Base-by-base conservation (phyloP, 2,113 vertebrate species). In the Clarias macrocephalus region DNA sequence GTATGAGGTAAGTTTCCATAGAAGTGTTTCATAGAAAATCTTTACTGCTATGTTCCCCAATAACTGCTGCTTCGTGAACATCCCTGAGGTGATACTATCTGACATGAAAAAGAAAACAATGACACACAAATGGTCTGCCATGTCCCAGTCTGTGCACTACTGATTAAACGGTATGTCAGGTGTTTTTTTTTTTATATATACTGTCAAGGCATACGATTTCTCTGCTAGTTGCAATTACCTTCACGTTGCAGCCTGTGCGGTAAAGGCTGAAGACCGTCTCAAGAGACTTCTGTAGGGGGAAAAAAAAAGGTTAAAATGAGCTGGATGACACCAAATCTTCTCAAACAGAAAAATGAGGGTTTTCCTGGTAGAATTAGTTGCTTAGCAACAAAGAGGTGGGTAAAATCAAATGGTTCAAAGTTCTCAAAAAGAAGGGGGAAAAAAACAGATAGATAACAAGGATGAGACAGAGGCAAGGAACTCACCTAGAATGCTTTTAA, bases 371-470 rank as follows among this genome's bases (percentile, higher is more conserved):
- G 84, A 77, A 85, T 82, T 33, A 54, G 88, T 89, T 85, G 86
- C 88, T 85, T 85, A 70, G 88, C 88, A 89, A 89, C 88, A 87
- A 80, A 65, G 85, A 87, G 85, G 62, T 65, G 66, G 80, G 70
- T 60, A 42, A n/a, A 82, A 19, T 88, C 57, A n/a, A 59, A 87
- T 19, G 72, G 62, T 73, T 68, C 42, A 84, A 88, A 84, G 75
- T 86, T 76, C 37, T 75, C 4, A 48, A 48, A 75, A 48, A 6
- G 37, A 16, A 75, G 66, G 28, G 13, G 0, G 5, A 10, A 13
- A 66, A n/a, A 30, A 33, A 23, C 48, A 73, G 11, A 48, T 11
- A 23, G 3, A 21, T 4, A 5, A 52, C 11, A 9, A 25, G 42
- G 13, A 54, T 2, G 11, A 48, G 70, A 76, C 48, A 54, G 42